These are phyloP conservation scores for Gasterosteus aculeatus DNA, from an alignment of 2,113 vertebrate species.

Conservation along the genomic window DNA sequence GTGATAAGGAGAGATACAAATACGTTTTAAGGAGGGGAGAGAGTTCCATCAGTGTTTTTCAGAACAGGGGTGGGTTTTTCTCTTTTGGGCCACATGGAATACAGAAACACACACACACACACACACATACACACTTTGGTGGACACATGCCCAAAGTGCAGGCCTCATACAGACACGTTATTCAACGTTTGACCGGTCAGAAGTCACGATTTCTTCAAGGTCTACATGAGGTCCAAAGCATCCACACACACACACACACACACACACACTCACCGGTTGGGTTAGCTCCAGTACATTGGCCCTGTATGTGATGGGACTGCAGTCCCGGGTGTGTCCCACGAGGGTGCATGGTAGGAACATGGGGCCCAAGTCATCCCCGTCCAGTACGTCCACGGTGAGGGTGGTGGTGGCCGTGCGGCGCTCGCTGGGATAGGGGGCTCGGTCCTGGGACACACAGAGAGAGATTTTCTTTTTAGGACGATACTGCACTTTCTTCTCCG, in stretches of 20 bases:
- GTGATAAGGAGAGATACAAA: slow-evolving; percentile 14
- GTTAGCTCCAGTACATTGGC: slow-evolving; percentile 90
- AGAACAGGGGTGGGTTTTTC: neutral
- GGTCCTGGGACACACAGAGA: slow-evolving; percentile 81
- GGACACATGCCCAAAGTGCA: neutral
- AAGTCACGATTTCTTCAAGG: slow-evolving; percentile 2
- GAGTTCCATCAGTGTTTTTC: neutral
- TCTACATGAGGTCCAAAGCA: neutral
- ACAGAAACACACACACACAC: neutral
- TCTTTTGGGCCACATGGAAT: too few species aligned
- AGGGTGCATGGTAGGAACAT: slow-evolving; percentile 94
- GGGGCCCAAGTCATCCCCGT: slow-evolving; percentile 95
- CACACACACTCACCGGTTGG: slow-evolving; percentile 85
- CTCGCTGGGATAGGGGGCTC: slow-evolving; percentile 89
- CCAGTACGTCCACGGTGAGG: slow-evolving; percentile 92
- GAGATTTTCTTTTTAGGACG: neutral
- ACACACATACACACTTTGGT: neutral
- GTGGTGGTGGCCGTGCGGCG: slow-evolving; percentile 92
- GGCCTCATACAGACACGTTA: neutral
- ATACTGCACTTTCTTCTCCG: neutral
- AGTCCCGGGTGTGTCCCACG: slow-evolving; percentile 92
- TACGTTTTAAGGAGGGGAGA: slow-evolving; percentile 8
- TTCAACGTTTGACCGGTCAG: neutral
- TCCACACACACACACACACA: neutral
- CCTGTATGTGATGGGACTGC: slow-evolving; percentile 90